A percentile compares a stretch with the other conserved stretches of the same genome.
Conservation (phyloP, 2,797 vertebrate species). For the Amphiprion clarkii region DNA sequence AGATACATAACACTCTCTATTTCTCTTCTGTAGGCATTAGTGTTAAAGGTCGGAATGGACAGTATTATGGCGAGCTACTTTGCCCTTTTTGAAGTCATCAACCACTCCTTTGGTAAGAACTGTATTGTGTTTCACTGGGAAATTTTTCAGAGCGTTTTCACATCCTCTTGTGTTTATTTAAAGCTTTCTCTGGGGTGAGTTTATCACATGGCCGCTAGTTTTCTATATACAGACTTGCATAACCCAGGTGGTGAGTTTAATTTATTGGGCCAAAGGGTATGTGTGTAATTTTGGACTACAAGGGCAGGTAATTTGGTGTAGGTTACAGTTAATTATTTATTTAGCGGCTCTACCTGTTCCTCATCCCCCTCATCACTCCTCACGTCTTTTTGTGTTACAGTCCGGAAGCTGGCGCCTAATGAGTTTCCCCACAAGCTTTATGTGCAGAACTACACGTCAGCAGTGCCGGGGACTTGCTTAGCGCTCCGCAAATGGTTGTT, state of each 20-base stretch:
- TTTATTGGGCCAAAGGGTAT: constrained; percentile 2
- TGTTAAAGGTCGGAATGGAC: constrained; percentile 96
- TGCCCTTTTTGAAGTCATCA: constrained; percentile 98
- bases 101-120: constrained; percentile 95
- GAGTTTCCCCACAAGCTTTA: constrained; percentile 99
- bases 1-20: constrained; percentile 18
- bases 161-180: constrained; percentile 16
- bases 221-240: constrained; percentile 48
- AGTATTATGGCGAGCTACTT: constrained; percentile 97
- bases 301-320: constrained; percentile 28
- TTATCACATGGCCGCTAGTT: constrained; percentile 23
- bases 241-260: constrained; percentile 18
- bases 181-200: background rate
- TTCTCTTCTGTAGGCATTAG: constrained; percentile 87
- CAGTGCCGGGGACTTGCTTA: constrained; percentile 94
- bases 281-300: constrained; percentile 18
- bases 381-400: constrained; percentile 73
- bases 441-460: constrained; percentile 98
- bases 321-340: constrained; percentile 3
- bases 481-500: constrained; percentile 97
- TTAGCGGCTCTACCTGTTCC: constrained; percentile 24
- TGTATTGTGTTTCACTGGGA: background rate
- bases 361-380: constrained; percentile 21
- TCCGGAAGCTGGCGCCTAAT: constrained; percentile 95
- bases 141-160: background rate